Conservation (phyloP, 2,113 vertebrate genomes). For the Pseudorhombus dupliciocellatus region DNA sequence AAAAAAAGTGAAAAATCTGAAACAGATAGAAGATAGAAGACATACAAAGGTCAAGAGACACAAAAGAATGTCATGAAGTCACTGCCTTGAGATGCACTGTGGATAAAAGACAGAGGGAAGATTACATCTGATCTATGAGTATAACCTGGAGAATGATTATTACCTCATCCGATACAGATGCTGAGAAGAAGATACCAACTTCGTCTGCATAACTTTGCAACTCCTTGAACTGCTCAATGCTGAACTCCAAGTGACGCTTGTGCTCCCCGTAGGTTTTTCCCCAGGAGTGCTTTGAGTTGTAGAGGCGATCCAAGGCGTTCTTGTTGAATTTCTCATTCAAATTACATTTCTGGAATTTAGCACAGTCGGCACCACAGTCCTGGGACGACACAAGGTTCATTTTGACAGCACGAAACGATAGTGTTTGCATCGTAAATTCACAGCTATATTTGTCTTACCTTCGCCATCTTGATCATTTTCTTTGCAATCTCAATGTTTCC, state of each 20-base stretch:
- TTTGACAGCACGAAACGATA: background rate
- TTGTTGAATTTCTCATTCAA: constrained; percentile 93
- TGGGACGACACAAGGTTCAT: constrained; percentile 50
- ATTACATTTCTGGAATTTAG: constrained; percentile 98
- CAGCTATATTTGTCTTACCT: constrained; percentile 78
- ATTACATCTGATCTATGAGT: background rate
- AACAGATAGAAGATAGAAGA: too few species aligned
- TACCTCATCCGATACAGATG: constrained; percentile 98
- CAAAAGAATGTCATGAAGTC: background rate
- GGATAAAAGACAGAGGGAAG: background rate
- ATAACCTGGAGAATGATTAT: background rate
- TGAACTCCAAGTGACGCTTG: constrained; percentile 95
- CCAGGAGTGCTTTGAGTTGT: constrained; percentile 91
- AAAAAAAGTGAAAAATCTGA: too few species aligned
- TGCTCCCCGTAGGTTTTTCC: constrained; percentile 93
- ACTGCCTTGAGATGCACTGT: background rate
- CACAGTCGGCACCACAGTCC: constrained; percentile 96
- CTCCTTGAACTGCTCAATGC: constrained; percentile 89
- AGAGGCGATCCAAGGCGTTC: constrained; percentile 87
- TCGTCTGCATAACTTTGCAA: constrained; percentile 89
- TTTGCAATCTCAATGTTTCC: constrained; percentile 90
- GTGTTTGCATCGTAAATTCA: background rate
- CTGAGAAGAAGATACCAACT: constrained; percentile 95
- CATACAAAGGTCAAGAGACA: too few species aligned
- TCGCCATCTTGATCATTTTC: constrained; percentile 89